phyloP scores from a whole-genome alignment of 2,797 vertebrate species.

The Typhlichthys eigenmanni region DNA sequence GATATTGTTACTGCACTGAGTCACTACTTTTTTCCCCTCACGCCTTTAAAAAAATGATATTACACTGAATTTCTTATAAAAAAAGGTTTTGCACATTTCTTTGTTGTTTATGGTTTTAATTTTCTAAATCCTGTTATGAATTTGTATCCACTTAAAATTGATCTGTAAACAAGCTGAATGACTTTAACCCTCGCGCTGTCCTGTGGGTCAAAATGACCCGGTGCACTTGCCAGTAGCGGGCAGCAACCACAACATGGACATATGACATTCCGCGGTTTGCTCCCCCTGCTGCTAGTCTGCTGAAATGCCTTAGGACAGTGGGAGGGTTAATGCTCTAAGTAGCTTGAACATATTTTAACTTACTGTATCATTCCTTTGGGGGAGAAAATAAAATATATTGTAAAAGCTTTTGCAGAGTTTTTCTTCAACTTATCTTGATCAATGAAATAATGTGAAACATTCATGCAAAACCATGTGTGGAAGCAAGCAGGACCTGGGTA shows the following conservation, averaged over 20 bases:
- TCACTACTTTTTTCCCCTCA: not conserved
- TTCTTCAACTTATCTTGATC: not conserved
- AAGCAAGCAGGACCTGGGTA: no score
- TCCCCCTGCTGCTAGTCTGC: no score
- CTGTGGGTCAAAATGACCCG: no score
- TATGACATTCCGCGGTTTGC: no score
- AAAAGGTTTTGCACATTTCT: conserved; percentile 5
- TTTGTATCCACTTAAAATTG: not conserved
- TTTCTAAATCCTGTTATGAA: no score
- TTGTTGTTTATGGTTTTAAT: not conserved
- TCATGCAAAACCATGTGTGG: no score
- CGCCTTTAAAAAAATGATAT: conserved; percentile 11
- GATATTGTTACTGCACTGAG: conserved; percentile 35
- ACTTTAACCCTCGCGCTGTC: no score
- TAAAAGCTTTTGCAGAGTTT: not conserved
- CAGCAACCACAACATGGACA: no score
- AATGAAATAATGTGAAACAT: conserved; percentile 5
- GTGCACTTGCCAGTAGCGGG: no score
- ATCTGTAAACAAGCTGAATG: not conserved
- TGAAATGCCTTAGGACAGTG: no score
- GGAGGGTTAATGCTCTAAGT: not conserved
- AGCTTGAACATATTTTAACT: not conserved
- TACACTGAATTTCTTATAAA: not conserved
- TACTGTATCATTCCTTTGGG: conserved; percentile 8
- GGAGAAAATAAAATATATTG: conserved; percentile 4